phyloP scores from a whole-genome alignment of 2,797 vertebrate species.

The Agapornis canus region DNA sequence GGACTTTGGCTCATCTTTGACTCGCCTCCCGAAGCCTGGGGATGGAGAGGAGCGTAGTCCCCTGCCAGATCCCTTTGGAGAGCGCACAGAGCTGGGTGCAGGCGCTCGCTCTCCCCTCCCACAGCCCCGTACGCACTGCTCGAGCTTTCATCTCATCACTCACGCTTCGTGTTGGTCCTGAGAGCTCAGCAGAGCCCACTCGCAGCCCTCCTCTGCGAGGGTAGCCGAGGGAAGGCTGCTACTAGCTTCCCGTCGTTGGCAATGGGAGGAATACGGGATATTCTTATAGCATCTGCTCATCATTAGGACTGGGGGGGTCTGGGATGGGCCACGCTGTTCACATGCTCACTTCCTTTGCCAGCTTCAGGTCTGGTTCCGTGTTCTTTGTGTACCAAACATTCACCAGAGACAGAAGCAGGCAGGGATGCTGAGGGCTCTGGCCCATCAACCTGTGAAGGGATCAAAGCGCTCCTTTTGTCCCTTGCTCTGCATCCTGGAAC shows the following conservation, averaged over 20 bases:
- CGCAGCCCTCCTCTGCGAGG: background rate
- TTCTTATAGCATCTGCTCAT: background rate
- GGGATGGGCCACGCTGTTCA: background rate
- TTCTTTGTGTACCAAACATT: conserved; percentile 36
- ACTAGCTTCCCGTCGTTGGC: background rate
- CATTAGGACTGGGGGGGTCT: background rate
- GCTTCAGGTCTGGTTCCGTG: background rate
- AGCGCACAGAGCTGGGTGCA: background rate
- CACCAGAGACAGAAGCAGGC: conserved; percentile 77
- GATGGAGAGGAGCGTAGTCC: background rate
- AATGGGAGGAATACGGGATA: background rate
- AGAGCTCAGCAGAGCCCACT: background rate
- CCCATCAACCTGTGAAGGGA: conserved; percentile 75
- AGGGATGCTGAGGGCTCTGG: conserved; percentile 72
- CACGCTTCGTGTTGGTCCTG: conserved; percentile 40
- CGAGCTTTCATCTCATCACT: background rate
- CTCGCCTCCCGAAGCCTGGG: background rate
- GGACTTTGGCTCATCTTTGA: background rate
- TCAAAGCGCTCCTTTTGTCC: conserved; percentile 81
- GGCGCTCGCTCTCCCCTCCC: background rate
- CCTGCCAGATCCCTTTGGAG: background rate
- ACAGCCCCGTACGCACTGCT: background rate
- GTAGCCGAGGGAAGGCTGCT: background rate
- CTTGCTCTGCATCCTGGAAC: conserved; percentile 78
- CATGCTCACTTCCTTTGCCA: background rate